Evolutionary conservation across 1,140 invertebrate species (phyloP).

Genomic region (Drosophila athabasca): DNA sequence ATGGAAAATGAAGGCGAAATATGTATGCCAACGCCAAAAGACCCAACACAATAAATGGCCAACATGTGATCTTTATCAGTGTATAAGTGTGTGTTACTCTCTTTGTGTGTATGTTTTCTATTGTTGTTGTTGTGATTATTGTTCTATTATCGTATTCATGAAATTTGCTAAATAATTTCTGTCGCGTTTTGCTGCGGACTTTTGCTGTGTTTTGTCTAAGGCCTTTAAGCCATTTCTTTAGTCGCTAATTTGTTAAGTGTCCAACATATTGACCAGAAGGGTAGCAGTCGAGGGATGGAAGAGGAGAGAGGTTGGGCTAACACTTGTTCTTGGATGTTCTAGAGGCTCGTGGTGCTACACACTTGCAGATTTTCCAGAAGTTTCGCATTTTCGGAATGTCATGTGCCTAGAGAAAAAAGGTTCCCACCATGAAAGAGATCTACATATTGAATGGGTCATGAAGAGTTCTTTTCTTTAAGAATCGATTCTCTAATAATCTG

Average conservation of each 20-base stretch:
- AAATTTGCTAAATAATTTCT: slow-evolving; percentile 54
- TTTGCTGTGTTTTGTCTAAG: slow-evolving; percentile 30
- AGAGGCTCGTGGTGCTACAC: no score
- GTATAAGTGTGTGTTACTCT: slow-evolving; percentile 1
- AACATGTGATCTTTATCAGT: slow-evolving; percentile 59
- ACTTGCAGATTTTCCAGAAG: no score
- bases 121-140: slow-evolving; percentile 22
- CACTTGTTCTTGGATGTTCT: slow-evolving; percentile 1
- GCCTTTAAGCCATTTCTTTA: slow-evolving; percentile 60
- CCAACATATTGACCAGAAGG: slow-evolving; percentile 25
- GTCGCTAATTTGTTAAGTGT: slow-evolving; percentile 70
- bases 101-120: slow-evolving; percentile 15
- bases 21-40: slow-evolving; percentile 5
- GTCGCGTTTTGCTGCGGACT: slow-evolving; percentile 5
- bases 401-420: no score
- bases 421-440: no score
- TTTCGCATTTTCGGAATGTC: no score
- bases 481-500: no score
- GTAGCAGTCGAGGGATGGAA: not conserved
- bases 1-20: slow-evolving; percentile 53
- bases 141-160: slow-evolving; percentile 60
- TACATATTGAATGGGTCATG: no score
- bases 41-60: slow-evolving; percentile 57
- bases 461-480: no score
- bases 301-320: not conserved